A percentile compares a stretch with the other conserved stretches of the same genome.
Conservation (phyloP, 1,140 invertebrate species). For the Macrotrachela quadricornifera region DNA sequence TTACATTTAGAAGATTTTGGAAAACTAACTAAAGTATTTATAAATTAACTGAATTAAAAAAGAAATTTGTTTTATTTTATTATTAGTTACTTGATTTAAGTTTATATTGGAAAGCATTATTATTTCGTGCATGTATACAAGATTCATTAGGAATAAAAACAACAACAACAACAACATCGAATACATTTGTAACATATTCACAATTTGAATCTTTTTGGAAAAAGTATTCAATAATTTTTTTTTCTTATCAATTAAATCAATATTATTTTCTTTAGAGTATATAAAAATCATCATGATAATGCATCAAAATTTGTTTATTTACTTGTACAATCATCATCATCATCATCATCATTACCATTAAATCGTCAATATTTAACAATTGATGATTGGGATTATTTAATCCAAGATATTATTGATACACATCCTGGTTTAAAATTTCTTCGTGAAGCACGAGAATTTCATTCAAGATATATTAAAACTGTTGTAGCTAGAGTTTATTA, state of each 20-base stretch:
- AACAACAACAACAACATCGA: conserved; percentile 48
- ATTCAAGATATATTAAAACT: conserved; percentile 89
- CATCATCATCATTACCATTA: conserved; percentile 12
- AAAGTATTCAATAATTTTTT: conserved; percentile 33
- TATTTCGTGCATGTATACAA: conserved; percentile 45
- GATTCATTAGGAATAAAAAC: conserved; percentile 20
- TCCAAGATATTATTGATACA: conserved; percentile 95
- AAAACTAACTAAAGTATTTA: neutral
- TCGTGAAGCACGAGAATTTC: conserved; percentile 89
- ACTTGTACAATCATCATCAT: conserved; percentile 28
- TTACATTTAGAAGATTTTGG: conserved; percentile 1
- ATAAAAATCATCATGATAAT: conserved; percentile 48
- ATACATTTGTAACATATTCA: conserved; percentile 47
- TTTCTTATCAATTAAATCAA: neutral
- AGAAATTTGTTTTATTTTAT: neutral
- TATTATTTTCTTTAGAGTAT: conserved; percentile 10
- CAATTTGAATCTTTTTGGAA: conserved; percentile 70
- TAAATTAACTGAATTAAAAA: no score
- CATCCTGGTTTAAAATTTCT: conserved; percentile 90
- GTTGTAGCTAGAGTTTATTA: conserved; percentile 95
- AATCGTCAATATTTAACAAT: conserved; percentile 33
- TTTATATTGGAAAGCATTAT: conserved; percentile 76
- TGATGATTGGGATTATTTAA: conserved; percentile 62
- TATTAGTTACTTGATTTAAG: conserved; percentile 33
- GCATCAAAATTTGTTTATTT: conserved; percentile 71